Evolutionary conservation across 2,797 vertebrate genomes (phyloP).

Genomic region (Gambusia yucatana): DNA sequence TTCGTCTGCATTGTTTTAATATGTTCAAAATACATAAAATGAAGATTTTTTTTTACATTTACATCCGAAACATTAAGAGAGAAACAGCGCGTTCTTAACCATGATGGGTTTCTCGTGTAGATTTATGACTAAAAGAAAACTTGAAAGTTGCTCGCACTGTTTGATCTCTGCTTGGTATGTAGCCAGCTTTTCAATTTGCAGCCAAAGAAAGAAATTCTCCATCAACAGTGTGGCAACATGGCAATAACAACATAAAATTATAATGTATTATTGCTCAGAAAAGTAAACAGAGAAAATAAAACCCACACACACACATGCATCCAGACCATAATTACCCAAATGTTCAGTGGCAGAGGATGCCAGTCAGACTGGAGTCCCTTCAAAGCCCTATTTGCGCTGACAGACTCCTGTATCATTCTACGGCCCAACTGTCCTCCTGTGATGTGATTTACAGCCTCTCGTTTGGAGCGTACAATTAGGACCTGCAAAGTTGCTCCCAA

Average conservation of each 20-base stretch:
- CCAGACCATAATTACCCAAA: conserved; percentile 13
- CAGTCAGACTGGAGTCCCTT: conserved; percentile 49
- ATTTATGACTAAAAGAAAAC: conserved; percentile 13
- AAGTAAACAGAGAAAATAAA: conserved; percentile 48
- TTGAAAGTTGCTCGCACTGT: conserved; percentile 7
- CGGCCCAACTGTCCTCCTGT: conserved; percentile 32
- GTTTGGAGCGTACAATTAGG: conserved; percentile 64
- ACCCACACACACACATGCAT: background rate
- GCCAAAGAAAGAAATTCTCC: conserved; percentile 35
- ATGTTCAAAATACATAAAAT: background rate
- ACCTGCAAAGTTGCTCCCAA: conserved; percentile 55
- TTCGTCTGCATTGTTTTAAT: background rate
- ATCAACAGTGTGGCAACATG: conserved; percentile 45
- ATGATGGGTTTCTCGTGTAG: background rate
- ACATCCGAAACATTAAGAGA: background rate
- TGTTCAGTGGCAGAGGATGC: conserved; percentile 50
- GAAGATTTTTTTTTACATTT: background rate
- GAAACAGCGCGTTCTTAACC: background rate
- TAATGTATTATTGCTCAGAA: conserved; percentile 43
- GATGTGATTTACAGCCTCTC: conserved; percentile 65
- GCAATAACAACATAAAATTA: conserved; percentile 52
- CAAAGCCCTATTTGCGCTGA: conserved; percentile 24
- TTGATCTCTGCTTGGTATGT: conserved; percentile 16
- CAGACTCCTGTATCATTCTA: conserved; percentile 27
- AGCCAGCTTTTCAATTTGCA: conserved; percentile 36